These are phyloP conservation scores for Erinaceus europaeus DNA, from an alignment of 2,113 vertebrate genomes.

Conservation along the genomic window DNA sequence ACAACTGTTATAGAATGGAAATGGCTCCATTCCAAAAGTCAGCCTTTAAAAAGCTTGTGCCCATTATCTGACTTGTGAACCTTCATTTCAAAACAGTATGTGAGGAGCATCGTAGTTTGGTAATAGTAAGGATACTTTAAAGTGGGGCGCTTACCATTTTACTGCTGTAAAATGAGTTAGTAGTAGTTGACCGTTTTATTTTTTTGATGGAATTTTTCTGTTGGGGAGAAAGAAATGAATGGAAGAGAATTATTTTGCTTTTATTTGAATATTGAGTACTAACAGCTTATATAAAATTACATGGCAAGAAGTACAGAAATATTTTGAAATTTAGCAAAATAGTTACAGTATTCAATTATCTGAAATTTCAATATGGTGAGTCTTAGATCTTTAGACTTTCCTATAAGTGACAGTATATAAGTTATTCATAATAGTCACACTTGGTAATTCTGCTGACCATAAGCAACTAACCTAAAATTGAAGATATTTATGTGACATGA, in stretches of 20 bases:
- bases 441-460: slow-evolving; percentile 60
- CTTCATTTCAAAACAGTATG: slow-evolving; percentile 29
- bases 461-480: slow-evolving; percentile 69
- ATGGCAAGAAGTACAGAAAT: slow-evolving; percentile 66
- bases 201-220: slow-evolving; percentile 58
- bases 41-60: slow-evolving; percentile 42
- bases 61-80: slow-evolving; percentile 48
- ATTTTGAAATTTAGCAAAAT: slow-evolving; percentile 69
- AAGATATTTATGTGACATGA: slow-evolving; percentile 72
- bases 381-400: slow-evolving; percentile 61
- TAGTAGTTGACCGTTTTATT: slow-evolving; percentile 70
- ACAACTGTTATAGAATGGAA: slow-evolving; percentile 56
- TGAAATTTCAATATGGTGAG: slow-evolving; percentile 71
- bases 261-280: slow-evolving; percentile 72
- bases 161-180: slow-evolving; percentile 75
- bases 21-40: slow-evolving; percentile 64
- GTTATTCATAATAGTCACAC: slow-evolving; percentile 68
- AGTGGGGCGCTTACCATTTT: slow-evolving; percentile 80
- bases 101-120: slow-evolving; percentile 36
- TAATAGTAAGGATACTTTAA: slow-evolving; percentile 76
- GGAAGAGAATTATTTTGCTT: slow-evolving; percentile 64
- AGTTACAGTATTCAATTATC: slow-evolving; percentile 65
- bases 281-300: slow-evolving; percentile 66
- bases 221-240: slow-evolving; percentile 47
- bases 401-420: slow-evolving; percentile 73